Evolutionary conservation across 2,113 vertebrate genomes (phyloP).

Genomic region (Phylloscopus whistleri): DNA sequence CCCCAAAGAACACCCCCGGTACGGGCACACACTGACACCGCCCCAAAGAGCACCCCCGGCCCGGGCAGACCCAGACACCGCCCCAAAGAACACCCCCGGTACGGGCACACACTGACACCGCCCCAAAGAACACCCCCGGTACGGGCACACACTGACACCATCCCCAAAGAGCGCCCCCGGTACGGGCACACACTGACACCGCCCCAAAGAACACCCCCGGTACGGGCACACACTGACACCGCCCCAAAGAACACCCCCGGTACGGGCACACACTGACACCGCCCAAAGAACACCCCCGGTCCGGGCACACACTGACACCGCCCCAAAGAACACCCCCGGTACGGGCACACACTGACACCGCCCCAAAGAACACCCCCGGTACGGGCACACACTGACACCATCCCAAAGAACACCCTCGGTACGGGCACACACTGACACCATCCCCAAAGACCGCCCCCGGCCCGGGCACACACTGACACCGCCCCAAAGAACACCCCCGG

Average conservation of each 20-base stretch:
- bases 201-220: too few species aligned
- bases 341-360: fast-evolving
- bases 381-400: fast-evolving
- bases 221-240: fast-evolving
- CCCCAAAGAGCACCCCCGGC: fast-evolving
- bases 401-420: background rate
- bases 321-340: fast-evolving
- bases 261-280: too few species aligned
- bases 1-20: too few species aligned
- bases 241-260: too few species aligned
- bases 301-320: fast-evolving
- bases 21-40: too few species aligned
- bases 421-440: fast-evolving
- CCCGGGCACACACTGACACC: fast-evolving
- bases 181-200: fast-evolving
- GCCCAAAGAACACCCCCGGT: fast-evolving
- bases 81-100: fast-evolving
- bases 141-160: fast-evolving
- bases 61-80: fast-evolving
- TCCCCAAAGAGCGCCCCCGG: too few species aligned
- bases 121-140: fast-evolving
- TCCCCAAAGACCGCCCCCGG: fast-evolving
- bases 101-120: fast-evolving
- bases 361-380: fast-evolving
- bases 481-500: too few species aligned